Evolutionary conservation across 2,888 invertebrate genomes (phyloP).

Genomic region (Dryobota labecula): DNA sequence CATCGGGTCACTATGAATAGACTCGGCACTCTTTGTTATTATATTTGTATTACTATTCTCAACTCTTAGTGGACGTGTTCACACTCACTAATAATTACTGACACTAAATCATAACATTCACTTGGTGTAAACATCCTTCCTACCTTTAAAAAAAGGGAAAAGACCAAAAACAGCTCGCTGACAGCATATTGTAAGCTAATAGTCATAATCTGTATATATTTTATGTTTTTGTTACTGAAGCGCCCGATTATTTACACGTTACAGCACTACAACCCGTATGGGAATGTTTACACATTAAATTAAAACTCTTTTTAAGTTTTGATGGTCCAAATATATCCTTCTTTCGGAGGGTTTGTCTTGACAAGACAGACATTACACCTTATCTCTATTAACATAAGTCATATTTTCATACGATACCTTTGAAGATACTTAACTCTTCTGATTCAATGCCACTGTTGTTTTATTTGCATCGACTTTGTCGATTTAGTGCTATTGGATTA

Average conservation of each 20-base stretch:
- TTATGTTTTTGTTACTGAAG: conserved; percentile 78
- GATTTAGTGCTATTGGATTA: conserved; percentile 58
- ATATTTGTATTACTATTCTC: conserved; percentile 86
- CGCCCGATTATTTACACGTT: conserved; percentile 82
- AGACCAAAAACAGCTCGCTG: conserved; percentile 85
- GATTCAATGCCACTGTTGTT: conserved; percentile 40
- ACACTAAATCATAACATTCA: conserved; percentile 88
- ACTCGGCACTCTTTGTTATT: conserved; percentile 84
- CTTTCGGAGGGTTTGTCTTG: conserved; percentile 37
- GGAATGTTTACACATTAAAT: conserved; percentile 88
- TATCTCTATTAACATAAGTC: conserved; percentile 50
- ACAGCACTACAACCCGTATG: conserved; percentile 79
- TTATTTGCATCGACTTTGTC: conserved; percentile 54
- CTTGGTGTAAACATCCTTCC: conserved; percentile 88
- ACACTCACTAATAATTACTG: conserved; percentile 89
- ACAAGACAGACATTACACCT: conserved; percentile 48
- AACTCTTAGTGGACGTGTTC: conserved; percentile 87
- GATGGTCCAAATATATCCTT: conserved; percentile 55
- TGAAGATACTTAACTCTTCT: conserved; percentile 51
- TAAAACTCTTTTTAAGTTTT: conserved; percentile 76
- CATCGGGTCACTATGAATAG: conserved; percentile 82
- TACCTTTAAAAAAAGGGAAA: conserved; percentile 79
- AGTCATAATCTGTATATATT: conserved; percentile 85
- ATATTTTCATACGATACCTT: conserved; percentile 52
- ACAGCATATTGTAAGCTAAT: conserved; percentile 87